Evolutionary conservation across 1,140 invertebrate species (phyloP).

Genomic region (Meloidogyne floridensis): DNA sequence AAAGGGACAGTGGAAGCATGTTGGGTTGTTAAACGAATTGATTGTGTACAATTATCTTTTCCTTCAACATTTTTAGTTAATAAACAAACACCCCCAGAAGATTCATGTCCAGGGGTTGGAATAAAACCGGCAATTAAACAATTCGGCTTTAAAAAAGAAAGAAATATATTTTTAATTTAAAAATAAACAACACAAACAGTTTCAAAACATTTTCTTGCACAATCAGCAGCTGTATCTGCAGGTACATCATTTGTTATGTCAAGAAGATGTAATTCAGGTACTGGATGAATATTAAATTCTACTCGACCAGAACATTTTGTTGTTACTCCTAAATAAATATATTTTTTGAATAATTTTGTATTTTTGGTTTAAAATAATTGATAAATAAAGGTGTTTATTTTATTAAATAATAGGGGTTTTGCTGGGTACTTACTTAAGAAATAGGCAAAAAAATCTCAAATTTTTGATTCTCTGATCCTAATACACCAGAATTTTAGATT

Average conservation of each 20-base stretch:
- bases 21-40: conserved; percentile 51
- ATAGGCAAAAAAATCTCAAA: no score
- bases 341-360: no score
- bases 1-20: conserved; percentile 63
- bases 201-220: conserved; percentile 63
- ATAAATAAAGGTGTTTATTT: no score
- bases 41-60: conserved; percentile 12
- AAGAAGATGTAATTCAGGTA: conserved; percentile 54
- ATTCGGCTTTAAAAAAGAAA: conserved; percentile 47
- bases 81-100: conserved; percentile 59
- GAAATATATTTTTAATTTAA: background rate
- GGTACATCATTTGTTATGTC: conserved; percentile 65
- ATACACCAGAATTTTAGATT: no score
- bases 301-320: conserved; percentile 56
- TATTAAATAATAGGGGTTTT: no score
- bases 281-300: conserved; percentile 61
- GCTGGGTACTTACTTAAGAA: no score
- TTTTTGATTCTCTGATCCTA: no score
- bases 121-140: conserved; percentile 63
- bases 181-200: conserved; percentile 33
- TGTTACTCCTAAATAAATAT: conserved; percentile 42
- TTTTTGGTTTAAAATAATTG: no score
- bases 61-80: conserved; percentile 54
- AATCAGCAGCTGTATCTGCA: conserved; percentile 61
- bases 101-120: conserved; percentile 52